These are phyloP conservation scores for Hypercompe scribonia DNA, from an alignment of 2,888 invertebrate species.

Conservation along the genomic window DNA sequence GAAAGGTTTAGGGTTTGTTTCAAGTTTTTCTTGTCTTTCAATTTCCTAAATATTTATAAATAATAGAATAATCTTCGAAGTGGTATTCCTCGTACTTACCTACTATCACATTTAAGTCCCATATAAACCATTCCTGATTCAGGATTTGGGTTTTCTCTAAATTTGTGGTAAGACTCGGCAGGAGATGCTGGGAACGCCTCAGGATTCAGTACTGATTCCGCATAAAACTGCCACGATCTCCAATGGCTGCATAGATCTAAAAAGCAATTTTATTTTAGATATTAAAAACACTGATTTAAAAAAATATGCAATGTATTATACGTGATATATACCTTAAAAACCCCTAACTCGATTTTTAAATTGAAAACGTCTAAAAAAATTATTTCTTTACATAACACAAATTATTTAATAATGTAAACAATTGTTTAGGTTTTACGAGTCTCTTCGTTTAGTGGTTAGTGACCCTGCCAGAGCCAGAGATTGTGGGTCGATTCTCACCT, in stretches of 20 bases:
- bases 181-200: constrained; percentile 85
- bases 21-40: neutral
- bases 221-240: constrained; percentile 88
- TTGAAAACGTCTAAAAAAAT: too few relatives aligned
- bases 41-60: neutral
- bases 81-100: constrained; percentile 55
- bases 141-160: constrained; percentile 81
- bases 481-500: too few relatives aligned
- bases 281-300: neutral
- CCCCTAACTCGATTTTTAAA: neutral
- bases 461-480: too few relatives aligned
- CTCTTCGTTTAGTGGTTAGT: neutral
- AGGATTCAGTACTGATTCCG: constrained; percentile 85
- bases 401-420: neutral
- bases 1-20: neutral
- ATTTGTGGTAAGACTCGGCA: constrained; percentile 85
- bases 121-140: constrained; percentile 81
- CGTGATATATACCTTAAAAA: too few relatives aligned
- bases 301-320: too few relatives aligned
- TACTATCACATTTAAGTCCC: constrained; percentile 78
- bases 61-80: neutral
- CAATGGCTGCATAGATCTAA: constrained; percentile 88
- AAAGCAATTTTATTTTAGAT: neutral
- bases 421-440: neutral
- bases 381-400: too few relatives aligned